phyloP scores from a whole-genome alignment of 1,140 invertebrate species.

The Meloidogyne hapla region DNA sequence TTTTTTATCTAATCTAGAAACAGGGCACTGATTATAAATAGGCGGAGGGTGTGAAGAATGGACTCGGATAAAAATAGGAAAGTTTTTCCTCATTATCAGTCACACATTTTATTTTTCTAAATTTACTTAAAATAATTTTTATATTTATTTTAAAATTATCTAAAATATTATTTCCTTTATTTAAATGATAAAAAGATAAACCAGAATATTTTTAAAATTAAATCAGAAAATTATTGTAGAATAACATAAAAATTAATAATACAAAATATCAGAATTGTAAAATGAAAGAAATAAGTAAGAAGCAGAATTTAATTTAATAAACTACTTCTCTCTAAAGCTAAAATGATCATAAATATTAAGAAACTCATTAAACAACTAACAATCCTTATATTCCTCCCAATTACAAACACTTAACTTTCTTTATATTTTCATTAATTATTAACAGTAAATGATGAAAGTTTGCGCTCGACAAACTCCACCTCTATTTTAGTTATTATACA shows the following conservation, averaged over 20 bases:
- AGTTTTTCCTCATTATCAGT: background rate
- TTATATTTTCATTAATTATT: background rate
- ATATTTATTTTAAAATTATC: background rate
- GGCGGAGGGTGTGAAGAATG: background rate
- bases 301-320: background rate
- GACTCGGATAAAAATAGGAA: background rate
- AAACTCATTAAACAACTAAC: too few species aligned
- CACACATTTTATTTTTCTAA: background rate
- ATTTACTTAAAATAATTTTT: background rate
- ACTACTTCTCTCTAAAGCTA: background rate
- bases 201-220: too few species aligned
- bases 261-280: too few species aligned
- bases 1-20: conserved; percentile 6
- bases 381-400: background rate
- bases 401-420: background rate
- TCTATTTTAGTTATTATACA: too few species aligned
- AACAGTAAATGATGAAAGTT: background rate
- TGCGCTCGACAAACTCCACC: background rate
- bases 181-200: background rate
- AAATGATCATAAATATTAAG: background rate
- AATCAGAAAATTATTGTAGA: too few species aligned
- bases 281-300: too few species aligned
- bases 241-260: too few species aligned
- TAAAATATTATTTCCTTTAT: too few species aligned
- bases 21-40: conserved; percentile 5